Conservation (phyloP, 2,113 vertebrate genomes). For the Scolopax mira region DNA sequence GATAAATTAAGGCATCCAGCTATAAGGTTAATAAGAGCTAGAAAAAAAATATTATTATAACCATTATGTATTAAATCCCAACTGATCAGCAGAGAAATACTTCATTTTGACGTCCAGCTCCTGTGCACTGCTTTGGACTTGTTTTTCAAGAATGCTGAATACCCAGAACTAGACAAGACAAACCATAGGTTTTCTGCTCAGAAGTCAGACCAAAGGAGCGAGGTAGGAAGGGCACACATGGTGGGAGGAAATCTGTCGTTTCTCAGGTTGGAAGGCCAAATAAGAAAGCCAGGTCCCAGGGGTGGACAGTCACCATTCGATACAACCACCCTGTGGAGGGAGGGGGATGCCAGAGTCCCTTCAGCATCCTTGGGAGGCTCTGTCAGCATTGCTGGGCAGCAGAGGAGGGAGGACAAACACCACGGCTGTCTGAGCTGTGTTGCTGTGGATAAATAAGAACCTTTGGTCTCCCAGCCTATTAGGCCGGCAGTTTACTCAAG, state of each 20-base stretch:
- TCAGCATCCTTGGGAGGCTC: not conserved
- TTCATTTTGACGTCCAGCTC: not conserved
- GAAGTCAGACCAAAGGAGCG: not conserved
- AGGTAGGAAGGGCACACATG: not conserved
- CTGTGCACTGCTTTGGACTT: not conserved
- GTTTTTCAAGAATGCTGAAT: not conserved
- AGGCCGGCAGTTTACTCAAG: not conserved
- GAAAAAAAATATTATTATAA: not conserved
- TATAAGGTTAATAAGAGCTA: not conserved
- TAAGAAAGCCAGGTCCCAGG: not conserved
- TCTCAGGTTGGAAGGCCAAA: not conserved
- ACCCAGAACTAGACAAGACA: not conserved
- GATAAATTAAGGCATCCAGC: not conserved
- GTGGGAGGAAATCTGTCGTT: not conserved
- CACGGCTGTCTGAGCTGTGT: accelerated
- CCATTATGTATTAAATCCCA: not conserved
- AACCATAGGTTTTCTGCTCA: accelerated
- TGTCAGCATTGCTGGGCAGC: not conserved
- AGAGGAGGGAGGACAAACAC: not conserved
- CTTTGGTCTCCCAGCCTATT: not conserved
- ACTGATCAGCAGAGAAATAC: not conserved
- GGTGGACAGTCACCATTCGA: accelerated
- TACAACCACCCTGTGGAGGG: accelerated
- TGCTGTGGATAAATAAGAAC: not conserved
- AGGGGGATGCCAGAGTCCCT: not conserved